Evolutionary conservation across 2,113 vertebrate genomes (phyloP).

Genomic region (Rhynchopsitta pachyrhyncha): DNA sequence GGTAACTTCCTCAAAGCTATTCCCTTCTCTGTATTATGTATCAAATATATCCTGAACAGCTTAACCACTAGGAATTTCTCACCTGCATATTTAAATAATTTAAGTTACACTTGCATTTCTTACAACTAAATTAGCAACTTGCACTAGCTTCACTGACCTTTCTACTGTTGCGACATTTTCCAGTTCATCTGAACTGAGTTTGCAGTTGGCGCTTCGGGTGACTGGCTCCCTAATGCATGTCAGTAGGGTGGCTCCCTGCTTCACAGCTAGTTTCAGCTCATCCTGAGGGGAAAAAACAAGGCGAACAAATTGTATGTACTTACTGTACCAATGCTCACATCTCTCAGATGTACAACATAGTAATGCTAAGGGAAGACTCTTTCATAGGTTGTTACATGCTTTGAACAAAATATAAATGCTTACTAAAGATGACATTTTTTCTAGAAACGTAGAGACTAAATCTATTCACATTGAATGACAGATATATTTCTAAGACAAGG

Average conservation of each 20-base stretch:
- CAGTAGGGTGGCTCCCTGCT: conserved; percentile 87
- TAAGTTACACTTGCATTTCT: neutral
- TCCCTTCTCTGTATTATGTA: neutral
- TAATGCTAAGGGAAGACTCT: neutral
- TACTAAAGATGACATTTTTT: neutral
- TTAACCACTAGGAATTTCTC: neutral
- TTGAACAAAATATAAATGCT: neutral
- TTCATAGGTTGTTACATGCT: neutral
- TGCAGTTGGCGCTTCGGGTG: conserved; percentile 77
- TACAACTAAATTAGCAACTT: neutral
- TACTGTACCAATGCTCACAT: neutral
- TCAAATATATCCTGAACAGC: neutral
- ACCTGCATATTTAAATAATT: neutral
- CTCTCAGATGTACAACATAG: neutral
- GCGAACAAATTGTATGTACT: neutral
- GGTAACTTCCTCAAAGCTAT: neutral
- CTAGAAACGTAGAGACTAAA: neutral
- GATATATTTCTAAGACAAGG: neutral
- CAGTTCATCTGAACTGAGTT: conserved; percentile 84
- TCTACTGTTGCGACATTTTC: conserved; percentile 91
- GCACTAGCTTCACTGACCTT: conserved; percentile 76
- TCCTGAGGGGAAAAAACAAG: conserved; percentile 69
- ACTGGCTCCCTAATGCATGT: conserved; percentile 87
- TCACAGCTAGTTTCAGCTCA: conserved; percentile 86
- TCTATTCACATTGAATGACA: neutral